Evolutionary conservation across 92 coral and sea anemone species (phyloP).

Genomic region (Plumapathes pennacea): DNA sequence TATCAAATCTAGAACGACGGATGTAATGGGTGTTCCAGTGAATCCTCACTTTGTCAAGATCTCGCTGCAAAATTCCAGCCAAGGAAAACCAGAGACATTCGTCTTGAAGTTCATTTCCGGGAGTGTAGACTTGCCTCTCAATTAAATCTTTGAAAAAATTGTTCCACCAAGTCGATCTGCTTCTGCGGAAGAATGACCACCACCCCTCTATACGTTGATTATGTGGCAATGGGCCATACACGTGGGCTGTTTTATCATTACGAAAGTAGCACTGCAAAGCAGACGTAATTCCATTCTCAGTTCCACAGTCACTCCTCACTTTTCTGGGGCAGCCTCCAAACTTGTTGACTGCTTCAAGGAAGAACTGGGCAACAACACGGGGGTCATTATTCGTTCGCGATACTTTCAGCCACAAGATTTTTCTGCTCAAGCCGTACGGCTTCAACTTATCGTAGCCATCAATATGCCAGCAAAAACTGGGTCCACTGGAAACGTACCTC

Average conservation of each 20-base stretch:
- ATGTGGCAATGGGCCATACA: conserved; percentile 42
- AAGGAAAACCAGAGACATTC: conserved; percentile 33
- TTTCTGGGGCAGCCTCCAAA: conserved; percentile 43
- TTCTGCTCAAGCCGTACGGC: conserved; percentile 31
- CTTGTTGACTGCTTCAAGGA: conserved; percentile 26
- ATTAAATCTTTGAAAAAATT: conserved; percentile 40
- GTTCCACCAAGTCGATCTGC: conserved; percentile 34
- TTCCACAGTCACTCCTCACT: conserved; percentile 46
- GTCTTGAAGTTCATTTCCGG: conserved; percentile 27
- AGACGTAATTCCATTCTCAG: conserved; percentile 34
- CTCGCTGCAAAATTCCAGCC: conserved; percentile 28
- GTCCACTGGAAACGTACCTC: conserved; percentile 19
- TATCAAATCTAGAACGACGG: conserved; percentile 20
- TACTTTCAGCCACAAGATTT: conserved; percentile 35
- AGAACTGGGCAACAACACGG: conserved; percentile 20
- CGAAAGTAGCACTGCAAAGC: conserved; percentile 27
- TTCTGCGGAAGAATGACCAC: conserved; percentile 36
- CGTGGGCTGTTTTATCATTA: conserved; percentile 27
- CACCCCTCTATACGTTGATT: conserved; percentile 48
- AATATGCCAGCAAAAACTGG: conserved; percentile 25
- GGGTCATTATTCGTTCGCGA: conserved; percentile 43
- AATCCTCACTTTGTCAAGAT: conserved; percentile 26
- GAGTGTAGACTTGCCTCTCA: conserved; percentile 21
- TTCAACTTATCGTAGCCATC: conserved; percentile 26
- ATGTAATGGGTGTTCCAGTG: conserved; percentile 45